Evolutionary conservation across 2,888 invertebrate genomes (phyloP).

Genomic region (Caenorhabditis macrosperma): DNA sequence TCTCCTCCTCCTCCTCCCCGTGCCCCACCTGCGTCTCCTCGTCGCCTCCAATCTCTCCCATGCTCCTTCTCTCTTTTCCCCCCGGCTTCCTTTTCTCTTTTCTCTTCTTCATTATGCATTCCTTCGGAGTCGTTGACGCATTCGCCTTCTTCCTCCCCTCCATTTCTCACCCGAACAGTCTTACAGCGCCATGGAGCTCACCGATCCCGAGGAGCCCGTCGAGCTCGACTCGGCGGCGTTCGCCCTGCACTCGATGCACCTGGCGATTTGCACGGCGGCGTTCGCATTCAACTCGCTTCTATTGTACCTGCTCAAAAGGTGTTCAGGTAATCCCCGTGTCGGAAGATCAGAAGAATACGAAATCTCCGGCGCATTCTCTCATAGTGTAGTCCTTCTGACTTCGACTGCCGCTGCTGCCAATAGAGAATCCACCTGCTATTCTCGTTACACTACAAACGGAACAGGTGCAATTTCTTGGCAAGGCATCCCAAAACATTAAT

Average conservation of each 20-base stretch:
- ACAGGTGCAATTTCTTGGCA: too few species aligned
- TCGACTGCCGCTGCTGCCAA: neutral
- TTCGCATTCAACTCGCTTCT: conserved; percentile 46
- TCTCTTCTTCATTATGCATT: conserved; percentile 53
- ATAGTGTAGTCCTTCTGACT: neutral
- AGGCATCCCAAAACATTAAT: too few species aligned
- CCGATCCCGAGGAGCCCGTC: conserved; percentile 26
- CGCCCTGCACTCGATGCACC: conserved; percentile 43
- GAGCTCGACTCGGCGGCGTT: conserved; percentile 39
- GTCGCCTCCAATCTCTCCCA: neutral
- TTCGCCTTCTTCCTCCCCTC: conserved; percentile 2
- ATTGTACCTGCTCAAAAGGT: conserved; percentile 38
- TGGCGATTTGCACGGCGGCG: conserved; percentile 41
- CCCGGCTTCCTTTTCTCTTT: conserved; percentile 7
- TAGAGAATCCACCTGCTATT: too few species aligned
- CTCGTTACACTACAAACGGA: too few species aligned
- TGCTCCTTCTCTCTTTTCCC: neutral
- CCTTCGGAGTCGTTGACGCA: conserved; percentile 42
- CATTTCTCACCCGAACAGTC: neutral
- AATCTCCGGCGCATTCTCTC: neutral
- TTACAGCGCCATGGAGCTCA: conserved; percentile 31
- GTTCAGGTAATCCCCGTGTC: conserved; percentile 23
- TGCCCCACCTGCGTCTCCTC: conserved; percentile 2
- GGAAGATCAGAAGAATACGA: neutral
- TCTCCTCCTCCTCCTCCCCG: neutral